Evolutionary conservation across 2,888 invertebrate species (phyloP).

Genomic region (Leucozona laternaria): DNA sequence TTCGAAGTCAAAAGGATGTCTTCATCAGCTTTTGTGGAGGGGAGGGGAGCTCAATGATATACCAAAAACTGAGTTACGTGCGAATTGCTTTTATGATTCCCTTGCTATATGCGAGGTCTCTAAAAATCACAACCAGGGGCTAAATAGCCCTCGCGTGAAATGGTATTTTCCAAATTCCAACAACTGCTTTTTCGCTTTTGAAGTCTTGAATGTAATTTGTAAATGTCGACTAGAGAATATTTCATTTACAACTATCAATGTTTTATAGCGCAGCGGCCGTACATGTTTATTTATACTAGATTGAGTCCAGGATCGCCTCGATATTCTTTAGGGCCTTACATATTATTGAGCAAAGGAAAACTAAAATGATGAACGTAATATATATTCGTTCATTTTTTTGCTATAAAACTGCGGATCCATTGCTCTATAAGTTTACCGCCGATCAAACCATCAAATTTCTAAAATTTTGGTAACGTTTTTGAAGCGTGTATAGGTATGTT

Average conservation of each 20-base stretch:
- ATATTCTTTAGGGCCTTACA: background rate
- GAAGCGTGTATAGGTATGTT: no score
- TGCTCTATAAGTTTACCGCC: no score
- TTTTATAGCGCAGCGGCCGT: no score
- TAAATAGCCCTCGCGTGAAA: conserved; percentile 47
- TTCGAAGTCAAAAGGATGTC: conserved; percentile 70
- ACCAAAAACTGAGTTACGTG: conserved; percentile 67
- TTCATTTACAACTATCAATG: conserved; percentile 45
- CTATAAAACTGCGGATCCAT: no score
- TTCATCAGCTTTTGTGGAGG: conserved; percentile 57
- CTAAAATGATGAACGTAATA: no score
- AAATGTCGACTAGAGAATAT: conserved; percentile 59
- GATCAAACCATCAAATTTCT: no score
- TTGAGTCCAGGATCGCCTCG: background rate
- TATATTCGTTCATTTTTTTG: no score
- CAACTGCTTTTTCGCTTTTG: conserved; percentile 23
- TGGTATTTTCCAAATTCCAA: conserved; percentile 23
- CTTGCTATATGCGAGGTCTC: conserved; percentile 47
- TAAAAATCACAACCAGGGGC: conserved; percentile 61
- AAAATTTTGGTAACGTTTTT: no score
- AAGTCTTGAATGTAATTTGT: conserved; percentile 67
- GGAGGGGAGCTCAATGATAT: conserved; percentile 7
- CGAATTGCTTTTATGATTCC: conserved; percentile 74
- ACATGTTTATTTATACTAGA: conserved; percentile 18
- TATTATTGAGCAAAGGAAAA: no score